phyloP scores from a whole-genome alignment of 2,888 invertebrate species.

The Caenorhabditis sulstoni region DNA sequence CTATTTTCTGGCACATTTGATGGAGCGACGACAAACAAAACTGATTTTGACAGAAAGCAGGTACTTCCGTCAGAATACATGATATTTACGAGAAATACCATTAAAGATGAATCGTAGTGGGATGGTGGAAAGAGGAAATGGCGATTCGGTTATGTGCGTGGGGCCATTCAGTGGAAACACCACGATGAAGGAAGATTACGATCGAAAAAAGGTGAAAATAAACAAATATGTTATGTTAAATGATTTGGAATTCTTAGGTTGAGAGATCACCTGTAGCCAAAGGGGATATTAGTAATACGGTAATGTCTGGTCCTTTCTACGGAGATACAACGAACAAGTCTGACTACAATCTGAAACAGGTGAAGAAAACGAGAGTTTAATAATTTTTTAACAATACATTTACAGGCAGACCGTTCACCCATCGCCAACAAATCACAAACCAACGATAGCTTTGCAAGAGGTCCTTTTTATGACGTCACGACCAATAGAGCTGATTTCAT shows the following conservation, averaged over 20 bases:
- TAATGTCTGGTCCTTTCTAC: slow-evolving; percentile 42
- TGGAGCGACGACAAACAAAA: slow-evolving; percentile 48
- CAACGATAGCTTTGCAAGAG: not conserved
- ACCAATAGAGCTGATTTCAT: slow-evolving; percentile 42
- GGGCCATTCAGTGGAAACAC: slow-evolving; percentile 44
- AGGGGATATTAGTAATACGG: slow-evolving; percentile 4
- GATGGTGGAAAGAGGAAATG: not conserved
- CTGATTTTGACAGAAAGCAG: slow-evolving; percentile 51
- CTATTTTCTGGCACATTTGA: slow-evolving; percentile 38
- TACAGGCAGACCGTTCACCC: slow-evolving; percentile 1
- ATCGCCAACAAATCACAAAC: not conserved
- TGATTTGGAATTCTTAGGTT: slow-evolving; percentile 13
- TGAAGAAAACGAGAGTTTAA: not conserved
- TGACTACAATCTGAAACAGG: slow-evolving; percentile 17
- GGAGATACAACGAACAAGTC: slow-evolving; percentile 51
- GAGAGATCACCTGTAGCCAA: no score
- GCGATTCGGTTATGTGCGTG: slow-evolving; percentile 17
- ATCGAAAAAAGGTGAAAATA: slow-evolving; percentile 38
- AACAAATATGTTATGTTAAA: no score
- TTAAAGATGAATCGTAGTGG: no score
- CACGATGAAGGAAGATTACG: slow-evolving; percentile 48
- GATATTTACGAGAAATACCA: no score
- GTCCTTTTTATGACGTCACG: slow-evolving; percentile 20
- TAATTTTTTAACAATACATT: not conserved
- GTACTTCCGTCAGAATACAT: not conserved